Conservation (phyloP, 1,140 invertebrate genomes). For the Heliconius nattereri region DNA sequence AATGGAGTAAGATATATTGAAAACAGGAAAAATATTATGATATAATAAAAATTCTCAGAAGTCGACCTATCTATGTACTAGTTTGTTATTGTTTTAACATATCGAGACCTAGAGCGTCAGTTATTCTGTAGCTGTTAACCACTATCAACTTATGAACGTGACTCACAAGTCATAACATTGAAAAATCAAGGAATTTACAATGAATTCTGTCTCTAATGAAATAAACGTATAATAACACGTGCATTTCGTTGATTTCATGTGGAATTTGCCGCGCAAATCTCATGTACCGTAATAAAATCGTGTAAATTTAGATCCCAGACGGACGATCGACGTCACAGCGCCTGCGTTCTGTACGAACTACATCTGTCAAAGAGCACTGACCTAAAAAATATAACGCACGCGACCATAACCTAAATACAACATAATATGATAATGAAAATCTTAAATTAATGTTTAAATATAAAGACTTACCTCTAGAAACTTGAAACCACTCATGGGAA, state of each 20-base stretch:
- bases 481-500: constrained; percentile 56
- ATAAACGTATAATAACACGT: constrained; percentile 16
- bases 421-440: constrained; percentile 29
- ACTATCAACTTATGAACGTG: constrained; percentile 12
- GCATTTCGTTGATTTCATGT: background rate
- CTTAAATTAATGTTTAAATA: constrained; percentile 22
- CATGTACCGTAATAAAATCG: constrained; percentile 34
- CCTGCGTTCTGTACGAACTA: constrained; percentile 55
- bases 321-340: constrained; percentile 71
- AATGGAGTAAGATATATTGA: background rate
- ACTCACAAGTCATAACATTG: constrained; percentile 19
- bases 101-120: background rate
- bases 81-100: constrained; percentile 8
- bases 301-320: constrained; percentile 66
- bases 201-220: background rate
- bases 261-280: constrained; percentile 40
- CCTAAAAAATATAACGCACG: constrained; percentile 12
- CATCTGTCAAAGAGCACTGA: constrained; percentile 49
- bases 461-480: constrained; percentile 53
- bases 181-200: background rate
- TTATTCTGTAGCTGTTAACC: background rate
- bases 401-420: constrained; percentile 46
- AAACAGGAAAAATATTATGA: constrained; percentile 4
- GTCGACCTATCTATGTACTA: background rate
- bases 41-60: background rate